These are phyloP conservation scores for Polydrusus tereticollis DNA, from an alignment of 2,888 invertebrate species.

Conservation along the genomic window DNA sequence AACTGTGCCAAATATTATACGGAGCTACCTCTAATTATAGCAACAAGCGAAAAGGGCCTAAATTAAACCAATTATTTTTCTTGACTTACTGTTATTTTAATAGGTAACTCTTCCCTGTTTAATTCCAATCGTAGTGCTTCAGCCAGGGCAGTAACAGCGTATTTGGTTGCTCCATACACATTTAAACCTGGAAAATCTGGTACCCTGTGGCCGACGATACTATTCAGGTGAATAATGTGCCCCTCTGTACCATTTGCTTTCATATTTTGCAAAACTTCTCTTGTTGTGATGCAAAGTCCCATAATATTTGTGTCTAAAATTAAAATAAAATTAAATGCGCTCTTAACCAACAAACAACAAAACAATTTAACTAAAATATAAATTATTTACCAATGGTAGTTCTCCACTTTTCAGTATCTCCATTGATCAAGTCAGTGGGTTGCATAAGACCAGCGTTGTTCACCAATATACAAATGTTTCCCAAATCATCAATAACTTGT, in stretches of 20 bases:
- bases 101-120: slow-evolving; percentile 27
- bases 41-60: no score
- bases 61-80: background rate
- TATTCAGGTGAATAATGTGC: slow-evolving; percentile 57
- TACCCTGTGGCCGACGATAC: slow-evolving; percentile 54
- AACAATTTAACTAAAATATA: background rate
- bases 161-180: slow-evolving; percentile 46
- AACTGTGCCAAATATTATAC: no score
- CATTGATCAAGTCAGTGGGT: slow-evolving; percentile 53
- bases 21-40: no score
- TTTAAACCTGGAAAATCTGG: slow-evolving; percentile 38
- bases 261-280: slow-evolving; percentile 55
- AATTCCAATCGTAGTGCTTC: slow-evolving; percentile 48
- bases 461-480: slow-evolving; percentile 61
- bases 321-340: no score
- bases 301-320: slow-evolving; percentile 36
- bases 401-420: slow-evolving; percentile 51
- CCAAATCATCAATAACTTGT: slow-evolving; percentile 55
- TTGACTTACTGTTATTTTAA: slow-evolving; percentile 43
- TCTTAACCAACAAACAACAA: no score
- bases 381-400: slow-evolving; percentile 43
- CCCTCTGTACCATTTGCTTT: slow-evolving; percentile 53
- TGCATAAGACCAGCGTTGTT: slow-evolving; percentile 63
- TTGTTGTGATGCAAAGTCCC: slow-evolving; percentile 51
- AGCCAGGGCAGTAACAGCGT: slow-evolving; percentile 46